Conservation (phyloP, 2,113 vertebrate genomes). For the Ctenomys sociabilis region DNA sequence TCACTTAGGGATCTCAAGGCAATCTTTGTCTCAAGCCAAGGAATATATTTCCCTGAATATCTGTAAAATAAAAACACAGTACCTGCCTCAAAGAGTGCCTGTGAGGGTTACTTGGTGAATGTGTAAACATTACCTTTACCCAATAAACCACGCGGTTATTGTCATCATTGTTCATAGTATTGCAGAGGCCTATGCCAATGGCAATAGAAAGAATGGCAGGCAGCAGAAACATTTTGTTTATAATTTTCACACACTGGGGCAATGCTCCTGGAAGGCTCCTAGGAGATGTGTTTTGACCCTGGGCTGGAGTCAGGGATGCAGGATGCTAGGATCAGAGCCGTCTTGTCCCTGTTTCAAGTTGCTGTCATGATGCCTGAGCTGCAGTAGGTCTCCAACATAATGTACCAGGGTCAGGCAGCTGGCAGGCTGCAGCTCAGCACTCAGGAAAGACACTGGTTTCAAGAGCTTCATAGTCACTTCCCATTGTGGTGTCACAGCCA, state of each 20-base stretch:
- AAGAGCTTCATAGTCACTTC: background rate
- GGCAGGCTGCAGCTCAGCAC: background rate
- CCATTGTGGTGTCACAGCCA: background rate
- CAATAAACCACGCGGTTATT: background rate
- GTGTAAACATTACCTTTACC: background rate
- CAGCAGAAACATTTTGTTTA: background rate
- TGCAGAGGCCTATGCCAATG: background rate
- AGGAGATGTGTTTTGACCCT: background rate
- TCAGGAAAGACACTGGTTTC: background rate
- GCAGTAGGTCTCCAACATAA: accelerated
- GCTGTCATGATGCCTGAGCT: background rate
- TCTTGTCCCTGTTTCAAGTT: background rate
- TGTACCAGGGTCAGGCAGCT: background rate
- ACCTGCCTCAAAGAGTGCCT: background rate
- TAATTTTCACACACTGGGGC: background rate
- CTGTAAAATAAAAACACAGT: background rate
- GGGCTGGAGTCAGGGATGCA: background rate
- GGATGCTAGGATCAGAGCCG: background rate
- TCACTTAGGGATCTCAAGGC: background rate
- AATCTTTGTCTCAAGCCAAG: background rate
- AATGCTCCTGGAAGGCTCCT: background rate
- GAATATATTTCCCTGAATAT: background rate
- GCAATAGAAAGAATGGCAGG: background rate
- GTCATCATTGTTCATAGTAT: background rate
- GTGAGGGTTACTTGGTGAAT: background rate